phyloP scores from a whole-genome alignment of 2,888 invertebrate genomes.

The Oxyteleia sp. region DNA sequence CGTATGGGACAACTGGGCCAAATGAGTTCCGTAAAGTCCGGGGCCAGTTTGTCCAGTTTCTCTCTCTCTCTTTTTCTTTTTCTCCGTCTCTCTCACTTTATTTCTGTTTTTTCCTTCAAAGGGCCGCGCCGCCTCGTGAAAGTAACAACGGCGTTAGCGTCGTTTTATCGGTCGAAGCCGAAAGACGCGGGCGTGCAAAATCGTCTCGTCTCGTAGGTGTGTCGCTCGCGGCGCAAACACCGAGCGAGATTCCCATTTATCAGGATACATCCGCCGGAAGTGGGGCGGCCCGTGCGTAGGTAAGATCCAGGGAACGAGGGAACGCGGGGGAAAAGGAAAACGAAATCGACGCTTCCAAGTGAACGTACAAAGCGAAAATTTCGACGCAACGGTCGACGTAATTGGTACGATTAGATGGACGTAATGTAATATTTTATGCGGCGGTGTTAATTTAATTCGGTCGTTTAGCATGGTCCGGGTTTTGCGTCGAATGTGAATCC shows the following conservation, averaged over 20 bases:
- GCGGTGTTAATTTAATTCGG: slow-evolving; percentile 42
- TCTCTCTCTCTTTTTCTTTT: neutral
- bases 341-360: slow-evolving; percentile 59
- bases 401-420: slow-evolving; percentile 40
- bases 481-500: slow-evolving; percentile 18
- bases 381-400: slow-evolving; percentile 2
- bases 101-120: slow-evolving; percentile 8
- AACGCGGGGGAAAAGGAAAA: slow-evolving; percentile 61
- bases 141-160: slow-evolving; percentile 50
- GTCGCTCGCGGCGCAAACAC: slow-evolving; percentile 78
- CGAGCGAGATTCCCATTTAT: slow-evolving; percentile 86
- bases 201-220: slow-evolving; percentile 78
- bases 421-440: neutral
- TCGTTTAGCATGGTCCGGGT: slow-evolving; percentile 22
- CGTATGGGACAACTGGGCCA: slow-evolving; percentile 44
- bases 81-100: no score
- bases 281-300: slow-evolving; percentile 86
- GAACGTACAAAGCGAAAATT: slow-evolving; percentile 29
- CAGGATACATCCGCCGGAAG: slow-evolving; percentile 87
- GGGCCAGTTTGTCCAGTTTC: slow-evolving; percentile 57
- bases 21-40: slow-evolving; percentile 60
- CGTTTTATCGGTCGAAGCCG: slow-evolving; percentile 31
- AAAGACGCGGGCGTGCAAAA: slow-evolving; percentile 62
- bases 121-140: slow-evolving; percentile 36
- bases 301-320: slow-evolving; percentile 79